A percentile compares a stretch with the other conserved stretches of the same genome.
Conservation (phyloP, 1,140 invertebrate genomes). For the Tetramorium simillimum region DNA sequence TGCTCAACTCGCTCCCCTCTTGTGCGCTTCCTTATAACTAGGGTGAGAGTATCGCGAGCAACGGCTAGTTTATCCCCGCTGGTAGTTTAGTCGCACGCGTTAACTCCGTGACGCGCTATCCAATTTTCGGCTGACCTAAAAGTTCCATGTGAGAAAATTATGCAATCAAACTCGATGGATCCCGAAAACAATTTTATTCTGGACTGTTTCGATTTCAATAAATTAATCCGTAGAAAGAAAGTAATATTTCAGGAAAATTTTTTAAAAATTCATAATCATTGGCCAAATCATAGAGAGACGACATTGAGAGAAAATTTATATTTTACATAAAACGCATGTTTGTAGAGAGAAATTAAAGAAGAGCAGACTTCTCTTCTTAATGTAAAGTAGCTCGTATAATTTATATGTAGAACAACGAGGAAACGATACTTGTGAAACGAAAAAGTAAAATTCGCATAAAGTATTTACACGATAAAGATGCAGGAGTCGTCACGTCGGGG, state of each 20-base stretch:
- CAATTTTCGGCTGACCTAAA: conserved; percentile 43
- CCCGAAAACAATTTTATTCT: not conserved
- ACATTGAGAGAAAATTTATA: not conserved
- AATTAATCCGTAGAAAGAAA: not conserved
- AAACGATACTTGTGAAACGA: not conserved
- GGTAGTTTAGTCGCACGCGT: conserved; percentile 15
- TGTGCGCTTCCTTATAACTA: not conserved
- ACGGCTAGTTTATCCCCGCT: not conserved
- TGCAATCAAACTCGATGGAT: not conserved
- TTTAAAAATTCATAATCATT: not conserved
- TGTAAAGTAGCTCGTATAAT: not conserved
- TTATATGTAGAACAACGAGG: conserved; percentile 10
- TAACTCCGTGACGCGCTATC: conserved; percentile 7
- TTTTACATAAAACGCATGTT: not conserved
- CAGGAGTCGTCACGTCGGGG: conserved; percentile 18
- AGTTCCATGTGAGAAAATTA: not conserved
- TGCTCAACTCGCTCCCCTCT: conserved; percentile 35
- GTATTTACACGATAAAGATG: conserved; percentile 35
- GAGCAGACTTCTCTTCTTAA: not conserved
- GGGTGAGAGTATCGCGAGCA: conserved; percentile 17
- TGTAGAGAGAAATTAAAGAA: not conserved
- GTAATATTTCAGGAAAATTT: not conserved
- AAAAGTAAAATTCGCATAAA: conserved; percentile 47
- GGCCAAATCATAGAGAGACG: not conserved
- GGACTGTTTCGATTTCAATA: not conserved